Percentiles rank a stretch among this genome's conserved stretches.
phyloP scores from a whole-genome alignment of 1,140 invertebrate genomes.

The Nasonia vitripennis region DNA sequence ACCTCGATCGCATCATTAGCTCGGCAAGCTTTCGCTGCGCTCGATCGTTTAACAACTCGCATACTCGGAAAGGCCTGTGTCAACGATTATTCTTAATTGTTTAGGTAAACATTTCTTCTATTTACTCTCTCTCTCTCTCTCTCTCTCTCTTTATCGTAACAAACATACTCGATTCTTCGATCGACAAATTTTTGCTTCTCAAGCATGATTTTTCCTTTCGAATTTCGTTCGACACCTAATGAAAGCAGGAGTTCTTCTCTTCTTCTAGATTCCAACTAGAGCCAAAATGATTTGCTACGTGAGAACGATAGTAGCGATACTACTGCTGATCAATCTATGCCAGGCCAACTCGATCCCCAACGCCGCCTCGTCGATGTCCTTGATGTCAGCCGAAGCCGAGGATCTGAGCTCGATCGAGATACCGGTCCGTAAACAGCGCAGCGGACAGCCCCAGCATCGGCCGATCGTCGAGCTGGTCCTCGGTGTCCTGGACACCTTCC shows the following conservation, averaged over 20 bases:
- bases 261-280: background rate
- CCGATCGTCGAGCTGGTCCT: constrained; percentile 58
- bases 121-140: background rate
- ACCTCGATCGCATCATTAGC: constrained; percentile 7
- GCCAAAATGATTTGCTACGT: background rate
- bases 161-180: background rate
- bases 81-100: background rate
- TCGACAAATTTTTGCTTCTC: background rate
- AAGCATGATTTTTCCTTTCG: too few species aligned
- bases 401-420: constrained; percentile 43
- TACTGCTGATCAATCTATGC: background rate
- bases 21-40: background rate
- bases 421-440: constrained; percentile 23
- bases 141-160: background rate
- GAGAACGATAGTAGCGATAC: background rate
- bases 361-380: background rate
- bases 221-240: background rate
- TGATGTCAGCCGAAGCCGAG: background rate
- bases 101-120: constrained; percentile 14
- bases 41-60: background rate
- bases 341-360: background rate
- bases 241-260: background rate
- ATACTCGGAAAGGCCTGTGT: background rate
- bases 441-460: constrained; percentile 43
- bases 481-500: constrained; percentile 59